Percentiles rank a stretch among this genome's conserved stretches.
Conservation (phyloP, 2,113 vertebrate species). For the Cariama cristata region DNA sequence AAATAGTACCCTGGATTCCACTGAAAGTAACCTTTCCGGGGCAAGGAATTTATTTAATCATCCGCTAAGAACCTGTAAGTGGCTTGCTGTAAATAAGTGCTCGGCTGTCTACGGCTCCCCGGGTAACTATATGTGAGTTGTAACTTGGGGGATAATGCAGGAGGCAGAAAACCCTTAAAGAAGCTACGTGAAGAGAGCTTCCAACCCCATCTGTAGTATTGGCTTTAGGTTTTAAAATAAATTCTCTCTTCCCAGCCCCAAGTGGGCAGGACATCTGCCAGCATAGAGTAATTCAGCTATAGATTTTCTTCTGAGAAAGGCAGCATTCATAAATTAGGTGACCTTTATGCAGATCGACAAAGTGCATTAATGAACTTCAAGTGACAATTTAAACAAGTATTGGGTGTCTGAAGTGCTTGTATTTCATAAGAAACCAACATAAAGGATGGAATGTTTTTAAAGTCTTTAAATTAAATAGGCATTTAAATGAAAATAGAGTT, state of each 20-base stretch:
- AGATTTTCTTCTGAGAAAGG: slow-evolving; percentile 56
- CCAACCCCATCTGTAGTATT: slow-evolving; percentile 5
- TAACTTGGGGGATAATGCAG: neutral
- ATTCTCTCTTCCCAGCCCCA: neutral
- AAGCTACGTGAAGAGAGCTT: neutral
- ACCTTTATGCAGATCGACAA: slow-evolving; percentile 69
- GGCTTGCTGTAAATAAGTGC: slow-evolving; percentile 24
- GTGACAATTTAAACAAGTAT: slow-evolving; percentile 41
- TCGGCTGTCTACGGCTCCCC: slow-evolving; percentile 6
- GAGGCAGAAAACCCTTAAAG: neutral
- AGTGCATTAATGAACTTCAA: slow-evolving; percentile 75
- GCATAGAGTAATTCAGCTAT: slow-evolving; percentile 55
- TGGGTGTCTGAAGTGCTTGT: slow-evolving; percentile 47
- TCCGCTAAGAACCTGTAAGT: slow-evolving; percentile 35
- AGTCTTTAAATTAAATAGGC: slow-evolving; percentile 51
- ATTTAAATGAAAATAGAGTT: slow-evolving; percentile 71
- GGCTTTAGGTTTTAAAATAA: neutral
- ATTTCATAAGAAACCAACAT: slow-evolving; percentile 42
- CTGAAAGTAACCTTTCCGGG: slow-evolving; percentile 51
- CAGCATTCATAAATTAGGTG: slow-evolving; percentile 65
- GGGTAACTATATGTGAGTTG: neutral
- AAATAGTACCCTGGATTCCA: slow-evolving; percentile 68
- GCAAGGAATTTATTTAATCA: slow-evolving; percentile 48
- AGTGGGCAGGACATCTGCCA: slow-evolving; percentile 55
- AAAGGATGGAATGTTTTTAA: slow-evolving; percentile 46